A percentile compares a stretch with the other conserved stretches of the same genome.
Evolutionary conservation across 2,113 vertebrate genomes (phyloP).

Genomic region (Salvator merianae): DNA sequence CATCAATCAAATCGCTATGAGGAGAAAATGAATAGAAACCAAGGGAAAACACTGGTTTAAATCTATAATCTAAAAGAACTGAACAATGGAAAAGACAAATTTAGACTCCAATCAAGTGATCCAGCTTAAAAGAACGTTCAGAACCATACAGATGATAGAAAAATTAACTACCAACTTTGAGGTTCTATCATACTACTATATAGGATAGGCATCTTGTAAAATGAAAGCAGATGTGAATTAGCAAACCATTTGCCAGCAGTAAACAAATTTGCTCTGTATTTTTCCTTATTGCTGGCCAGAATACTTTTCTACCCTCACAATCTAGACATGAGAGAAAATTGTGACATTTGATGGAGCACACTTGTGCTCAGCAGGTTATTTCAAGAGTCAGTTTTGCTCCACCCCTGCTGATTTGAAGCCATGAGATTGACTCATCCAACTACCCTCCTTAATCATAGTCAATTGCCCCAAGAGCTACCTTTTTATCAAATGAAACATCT

Average conservation of each 20-base stretch:
- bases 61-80: background rate
- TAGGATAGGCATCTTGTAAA: background rate
- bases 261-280: background rate
- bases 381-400: too few species aligned
- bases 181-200: background rate
- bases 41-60: background rate
- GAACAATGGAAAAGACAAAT: background rate
- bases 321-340: background rate
- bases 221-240: background rate
- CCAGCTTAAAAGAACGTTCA: too few species aligned
- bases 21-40: too few species aligned
- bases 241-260: background rate
- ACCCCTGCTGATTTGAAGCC: too few species aligned
- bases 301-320: too few species aligned
- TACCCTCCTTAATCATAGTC: background rate
- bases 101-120: background rate
- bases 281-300: background rate
- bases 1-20: background rate
- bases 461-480: too few species aligned
- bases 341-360: background rate
- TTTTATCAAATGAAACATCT: too few species aligned
- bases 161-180: background rate
- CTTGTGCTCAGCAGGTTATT: too few species aligned
- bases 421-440: background rate
- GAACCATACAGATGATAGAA: too few species aligned